Percentiles rank a stretch among this genome's conserved stretches.
Evolutionary conservation across 2,797 vertebrate species (phyloP).

Genomic region (Hippopotamyrus pictus): DNA sequence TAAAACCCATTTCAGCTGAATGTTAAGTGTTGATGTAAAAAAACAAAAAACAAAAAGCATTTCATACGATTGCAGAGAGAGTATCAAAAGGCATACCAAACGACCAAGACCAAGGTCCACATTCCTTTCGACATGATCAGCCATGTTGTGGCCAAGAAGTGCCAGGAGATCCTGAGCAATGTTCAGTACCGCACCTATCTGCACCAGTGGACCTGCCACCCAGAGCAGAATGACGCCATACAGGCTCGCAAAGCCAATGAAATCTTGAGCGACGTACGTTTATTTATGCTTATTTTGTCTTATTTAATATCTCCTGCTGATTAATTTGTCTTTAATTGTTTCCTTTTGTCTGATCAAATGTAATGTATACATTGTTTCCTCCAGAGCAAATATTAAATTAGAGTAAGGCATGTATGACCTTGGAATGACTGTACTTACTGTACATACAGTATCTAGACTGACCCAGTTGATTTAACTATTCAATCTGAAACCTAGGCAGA

Average conservation of each 20-base stretch:
- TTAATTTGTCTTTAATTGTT: neutral
- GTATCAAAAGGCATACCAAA: slow-evolving; percentile 83
- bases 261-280: slow-evolving; percentile 87
- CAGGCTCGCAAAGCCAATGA: slow-evolving; percentile 81
- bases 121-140: slow-evolving; percentile 88
- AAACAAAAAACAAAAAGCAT: neutral
- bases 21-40: neutral
- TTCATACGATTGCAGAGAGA: slow-evolving; percentile 61
- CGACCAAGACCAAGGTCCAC: slow-evolving; percentile 76
- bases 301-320: neutral
- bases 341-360: neutral
- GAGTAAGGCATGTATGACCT: neutral
- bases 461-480: neutral
- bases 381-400: neutral
- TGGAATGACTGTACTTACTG: neutral
- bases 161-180: slow-evolving; percentile 92
- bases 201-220: slow-evolving; percentile 94
- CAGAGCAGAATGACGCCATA: slow-evolving; percentile 77
- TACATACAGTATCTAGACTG: neutral
- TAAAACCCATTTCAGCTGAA: neutral
- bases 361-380: neutral
- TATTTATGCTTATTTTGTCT: neutral
- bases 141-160: slow-evolving; percentile 84
- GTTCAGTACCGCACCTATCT: slow-evolving; percentile 82
- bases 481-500: neutral